Base-by-base conservation (phyloP, 2,797 vertebrate genomes). In the Botia kubotai region DNA sequence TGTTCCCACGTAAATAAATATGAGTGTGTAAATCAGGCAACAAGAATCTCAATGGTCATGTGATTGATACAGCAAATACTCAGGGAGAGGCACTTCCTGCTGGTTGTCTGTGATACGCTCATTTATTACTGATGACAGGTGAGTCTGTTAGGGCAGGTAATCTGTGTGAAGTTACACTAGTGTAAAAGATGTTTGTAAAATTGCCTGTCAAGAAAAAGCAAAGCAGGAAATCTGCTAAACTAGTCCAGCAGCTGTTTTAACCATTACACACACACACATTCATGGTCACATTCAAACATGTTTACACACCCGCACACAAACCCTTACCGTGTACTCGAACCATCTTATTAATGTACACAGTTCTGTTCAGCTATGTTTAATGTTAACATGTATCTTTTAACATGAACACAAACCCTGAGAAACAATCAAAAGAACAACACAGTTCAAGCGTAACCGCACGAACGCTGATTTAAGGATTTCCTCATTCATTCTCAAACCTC, bases 361-460 rank as follows among this genome's bases (percentile, higher is more conserved):
- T 75, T 75, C 23, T n/a, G 10, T 55, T 57, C 8, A 26, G 14
- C 55, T 23, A 46, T 57, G 21, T n/a, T 67, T 57, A 68, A 68
- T 57, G 63, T 55, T 43, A 68, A 55, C 17, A 26, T 26, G 4
- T 55, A 26, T 7, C 11, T 29, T 23, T 53, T 52, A 21, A 67
- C 33, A 46, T 53, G 39, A n/a, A 23, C 52, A 77, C 53, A 46
- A 11, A 60, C 66, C 75, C 75, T 77, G 65, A 77, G 66, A 60
- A 77, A 77, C 75, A 69, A 52, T 29, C 26, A 33, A 63, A 33
- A 5, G 6, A 33, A 33, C 67, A 57, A 36, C 55, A 46, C 63
- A 55, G 50, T 68, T 77, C 21, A 55, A 57, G 75, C 4, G 23
- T 23, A 43, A 19, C 52, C 48, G 55, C 50, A 14, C 5, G 23